phyloP scores from a whole-genome alignment of 2,113 vertebrate species.

The Canis aureus region DNA sequence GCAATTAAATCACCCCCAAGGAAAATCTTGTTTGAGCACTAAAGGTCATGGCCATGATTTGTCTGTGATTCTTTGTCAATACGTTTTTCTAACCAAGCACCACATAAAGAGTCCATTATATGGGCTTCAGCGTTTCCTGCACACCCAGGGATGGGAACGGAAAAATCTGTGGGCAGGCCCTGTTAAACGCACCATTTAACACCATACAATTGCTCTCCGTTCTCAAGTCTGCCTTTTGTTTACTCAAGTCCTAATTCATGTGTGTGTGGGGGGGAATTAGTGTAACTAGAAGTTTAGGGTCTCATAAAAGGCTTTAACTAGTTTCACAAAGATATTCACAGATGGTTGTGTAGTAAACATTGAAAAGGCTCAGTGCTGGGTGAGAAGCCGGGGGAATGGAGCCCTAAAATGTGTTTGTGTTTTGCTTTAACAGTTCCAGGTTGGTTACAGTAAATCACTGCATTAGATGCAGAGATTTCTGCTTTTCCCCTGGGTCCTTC shows the following conservation, averaged over 20 bases:
- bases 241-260: conserved; percentile 50
- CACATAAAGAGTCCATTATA: conserved; percentile 67
- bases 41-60: conserved; percentile 72
- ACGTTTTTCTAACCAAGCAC: conserved; percentile 74
- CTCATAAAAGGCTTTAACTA: conserved; percentile 77
- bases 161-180: conserved; percentile 48
- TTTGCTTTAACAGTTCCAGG: conserved; percentile 16
- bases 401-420: conserved; percentile 60
- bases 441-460: conserved; percentile 49
- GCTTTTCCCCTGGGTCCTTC: conserved; percentile 31
- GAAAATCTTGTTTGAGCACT: conserved; percentile 75
- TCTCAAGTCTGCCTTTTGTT: conserved; percentile 70
- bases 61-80: conserved; percentile 76
- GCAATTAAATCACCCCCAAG: conserved; percentile 77
- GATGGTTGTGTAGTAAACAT: conserved; percentile 68
- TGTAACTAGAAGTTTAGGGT: conserved; percentile 73
- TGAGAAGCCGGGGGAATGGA: conserved; percentile 16
- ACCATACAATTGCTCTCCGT: conserved; percentile 12
- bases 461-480: conserved; percentile 43
- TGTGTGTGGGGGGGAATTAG: background rate
- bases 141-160: background rate
- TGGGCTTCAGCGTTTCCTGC: background rate
- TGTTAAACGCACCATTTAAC: conserved; percentile 70
- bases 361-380: conserved; percentile 46
- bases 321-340: conserved; percentile 74